A percentile compares a stretch with the other conserved stretches of the same genome.
These are phyloP conservation scores for Premnoplex brunnescens DNA, from an alignment of 2,797 vertebrate genomes.

Conservation along the genomic window DNA sequence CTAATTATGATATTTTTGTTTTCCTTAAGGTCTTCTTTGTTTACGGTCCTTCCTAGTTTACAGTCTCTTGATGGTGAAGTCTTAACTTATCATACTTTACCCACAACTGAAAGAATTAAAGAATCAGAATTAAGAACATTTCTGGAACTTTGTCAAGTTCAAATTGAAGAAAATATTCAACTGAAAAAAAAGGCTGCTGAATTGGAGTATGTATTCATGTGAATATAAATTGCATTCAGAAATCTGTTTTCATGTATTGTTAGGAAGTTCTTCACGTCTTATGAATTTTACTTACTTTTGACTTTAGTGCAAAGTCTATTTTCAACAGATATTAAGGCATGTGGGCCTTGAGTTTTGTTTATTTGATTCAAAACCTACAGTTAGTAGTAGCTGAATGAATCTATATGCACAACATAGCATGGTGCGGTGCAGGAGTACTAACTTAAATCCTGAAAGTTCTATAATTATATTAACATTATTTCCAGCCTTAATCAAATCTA, in stretches of 20 bases:
- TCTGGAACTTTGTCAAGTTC: constrained; percentile 81
- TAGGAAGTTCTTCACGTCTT: neutral
- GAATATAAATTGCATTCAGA: neutral
- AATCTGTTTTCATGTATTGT: neutral
- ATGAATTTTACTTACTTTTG: neutral
- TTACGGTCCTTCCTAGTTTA: constrained; percentile 77
- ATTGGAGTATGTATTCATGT: constrained; percentile 52
- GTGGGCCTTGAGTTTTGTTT: neutral
- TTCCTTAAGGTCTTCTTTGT: constrained; percentile 77
- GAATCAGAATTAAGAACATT: constrained; percentile 71
- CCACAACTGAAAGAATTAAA: constrained; percentile 39
- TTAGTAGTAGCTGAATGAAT: neutral
- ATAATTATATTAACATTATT: neutral
- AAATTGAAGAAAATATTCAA: constrained; percentile 77
- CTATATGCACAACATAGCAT: neutral
- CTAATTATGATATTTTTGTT: neutral
- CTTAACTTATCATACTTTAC: constrained; percentile 36
- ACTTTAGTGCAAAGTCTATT: neutral
- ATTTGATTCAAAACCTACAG: neutral
- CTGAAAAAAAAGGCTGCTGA: constrained; percentile 71
- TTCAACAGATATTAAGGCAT: neutral
- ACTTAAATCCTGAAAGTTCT: neutral
- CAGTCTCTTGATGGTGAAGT: constrained; percentile 76
- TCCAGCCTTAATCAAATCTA: neutral
- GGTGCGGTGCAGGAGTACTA: neutral